A percentile compares a stretch with the other conserved stretches of the same genome.
phyloP scores from a whole-genome alignment of 2,888 invertebrate genomes.

The Pecten maximus region DNA sequence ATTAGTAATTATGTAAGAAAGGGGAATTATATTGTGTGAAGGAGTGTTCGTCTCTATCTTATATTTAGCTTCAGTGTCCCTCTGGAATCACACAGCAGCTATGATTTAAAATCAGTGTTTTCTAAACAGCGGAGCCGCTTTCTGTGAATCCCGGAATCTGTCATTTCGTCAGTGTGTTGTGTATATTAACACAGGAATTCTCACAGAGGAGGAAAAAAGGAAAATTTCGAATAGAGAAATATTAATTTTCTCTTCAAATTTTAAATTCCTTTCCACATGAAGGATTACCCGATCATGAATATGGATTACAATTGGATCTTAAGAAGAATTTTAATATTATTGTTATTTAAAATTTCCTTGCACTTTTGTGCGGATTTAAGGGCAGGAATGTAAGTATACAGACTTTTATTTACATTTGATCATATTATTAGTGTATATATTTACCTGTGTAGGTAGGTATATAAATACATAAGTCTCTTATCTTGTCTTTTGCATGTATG shows the following conservation, averaged over 20 bases:
- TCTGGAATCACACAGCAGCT: not conserved
- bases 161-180: not conserved
- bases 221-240: not conserved
- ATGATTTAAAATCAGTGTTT: slow-evolving; percentile 23
- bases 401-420: not conserved
- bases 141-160: not conserved
- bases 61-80: not conserved
- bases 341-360: not conserved
- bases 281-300: slow-evolving; percentile 4
- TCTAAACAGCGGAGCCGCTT: not conserved
- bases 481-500: slow-evolving; percentile 4
- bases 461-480: not conserved
- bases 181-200: not conserved
- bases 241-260: not conserved
- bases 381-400: not conserved
- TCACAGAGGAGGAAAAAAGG: not conserved
- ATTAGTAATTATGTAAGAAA: not conserved
- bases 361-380: slow-evolving; percentile 9
- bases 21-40: not conserved
- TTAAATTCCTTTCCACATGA: not conserved
- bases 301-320: slow-evolving; percentile 25
- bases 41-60: not conserved
- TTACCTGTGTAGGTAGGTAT: slow-evolving; percentile 10
- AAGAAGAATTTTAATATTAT: not conserved
- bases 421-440: not conserved